Base-by-base conservation (phyloP, 2,113 vertebrate species). In the Asarcornis scutulata region DNA sequence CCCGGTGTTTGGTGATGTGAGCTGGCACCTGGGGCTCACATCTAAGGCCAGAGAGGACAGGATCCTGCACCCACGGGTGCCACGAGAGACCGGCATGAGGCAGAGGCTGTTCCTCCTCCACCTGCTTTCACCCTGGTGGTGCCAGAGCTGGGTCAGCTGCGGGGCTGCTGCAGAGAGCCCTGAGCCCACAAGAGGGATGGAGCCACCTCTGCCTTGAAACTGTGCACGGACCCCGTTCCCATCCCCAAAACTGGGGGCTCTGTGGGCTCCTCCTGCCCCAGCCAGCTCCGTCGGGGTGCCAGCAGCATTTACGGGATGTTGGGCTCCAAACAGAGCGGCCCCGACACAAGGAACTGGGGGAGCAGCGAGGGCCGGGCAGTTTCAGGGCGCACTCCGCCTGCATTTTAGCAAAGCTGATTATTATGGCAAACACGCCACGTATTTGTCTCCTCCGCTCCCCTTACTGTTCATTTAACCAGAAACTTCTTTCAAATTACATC, bases 401-500 rank as follows among this genome's bases (percentile, higher is more conserved):
- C 0, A 0, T 17, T 75, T 56, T 5, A 50, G 86, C 80, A 66
- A 34, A 88, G 90, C 95, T 96, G 88, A 97, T 97, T 97, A 96
- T 96, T 87, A 97, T 93, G 91, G 93, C 77, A 83, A 69, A 86
- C 89, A 85, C 76, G 88, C 80, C n/a, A 3, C 2, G 17, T 46
- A 72, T 89, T 79, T 71, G 50, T 88, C 93, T 92, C 91, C 82
- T 94, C 93, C 12, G 58, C 84, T 86, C 95, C 93, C 94, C 94
- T 92, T 64, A 91, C 96, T 93, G 95, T 95, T 96, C 91, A 87
- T 94, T 96, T 93, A 88, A 97, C 88, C 95, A 97, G 95, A 97
- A 98, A 97, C 94, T 95, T 96, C 95, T 97, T 96, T 96, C 96
- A 95, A 97, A 97, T 93, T 91, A 92, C 95, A 95, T 79, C 93